These are phyloP conservation scores for Ctenopoma multispine DNA, from an alignment of 2,797 vertebrate genomes.

Conservation along the genomic window DNA sequence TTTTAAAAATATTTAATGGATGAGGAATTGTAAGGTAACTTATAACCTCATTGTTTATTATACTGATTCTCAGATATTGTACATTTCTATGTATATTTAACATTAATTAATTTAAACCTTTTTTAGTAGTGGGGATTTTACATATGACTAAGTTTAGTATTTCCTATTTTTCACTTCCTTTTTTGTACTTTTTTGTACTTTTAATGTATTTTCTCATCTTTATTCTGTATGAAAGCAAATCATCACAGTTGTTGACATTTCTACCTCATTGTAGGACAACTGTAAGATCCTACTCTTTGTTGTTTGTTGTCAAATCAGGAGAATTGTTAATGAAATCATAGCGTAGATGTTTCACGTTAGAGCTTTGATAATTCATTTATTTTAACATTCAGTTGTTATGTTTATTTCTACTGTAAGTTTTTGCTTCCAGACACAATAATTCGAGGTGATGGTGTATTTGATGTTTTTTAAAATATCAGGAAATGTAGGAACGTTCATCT, in stretches of 20 bases:
- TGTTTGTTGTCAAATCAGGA: too few species aligned
- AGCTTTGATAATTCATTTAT: not conserved
- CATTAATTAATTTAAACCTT: too few species aligned
- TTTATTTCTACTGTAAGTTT: conserved; percentile 14
- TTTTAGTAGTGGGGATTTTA: not conserved
- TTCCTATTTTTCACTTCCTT: too few species aligned
- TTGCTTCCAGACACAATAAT: conserved; percentile 32
- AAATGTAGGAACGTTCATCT: conserved; percentile 40
- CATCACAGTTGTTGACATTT: not conserved
- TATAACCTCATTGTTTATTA: not conserved
- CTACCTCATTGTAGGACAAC: not conserved
- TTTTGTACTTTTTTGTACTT: too few species aligned
- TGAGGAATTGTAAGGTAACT: not conserved
- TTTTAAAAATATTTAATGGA: not conserved
- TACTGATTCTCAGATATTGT: not conserved
- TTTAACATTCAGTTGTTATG: not conserved
- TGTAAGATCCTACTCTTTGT: not conserved
- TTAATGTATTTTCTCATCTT: too few species aligned
- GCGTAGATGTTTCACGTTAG: not conserved
- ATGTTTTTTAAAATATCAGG: conserved; percentile 25
- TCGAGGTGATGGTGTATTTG: conserved; percentile 14
- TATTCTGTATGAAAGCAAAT: not conserved
- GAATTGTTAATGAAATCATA: not conserved
- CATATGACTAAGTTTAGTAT: too few species aligned
- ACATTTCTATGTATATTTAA: not conserved